phyloP scores from a whole-genome alignment of 2,888 invertebrate genomes.

The Siphlonurus alternatus region DNA sequence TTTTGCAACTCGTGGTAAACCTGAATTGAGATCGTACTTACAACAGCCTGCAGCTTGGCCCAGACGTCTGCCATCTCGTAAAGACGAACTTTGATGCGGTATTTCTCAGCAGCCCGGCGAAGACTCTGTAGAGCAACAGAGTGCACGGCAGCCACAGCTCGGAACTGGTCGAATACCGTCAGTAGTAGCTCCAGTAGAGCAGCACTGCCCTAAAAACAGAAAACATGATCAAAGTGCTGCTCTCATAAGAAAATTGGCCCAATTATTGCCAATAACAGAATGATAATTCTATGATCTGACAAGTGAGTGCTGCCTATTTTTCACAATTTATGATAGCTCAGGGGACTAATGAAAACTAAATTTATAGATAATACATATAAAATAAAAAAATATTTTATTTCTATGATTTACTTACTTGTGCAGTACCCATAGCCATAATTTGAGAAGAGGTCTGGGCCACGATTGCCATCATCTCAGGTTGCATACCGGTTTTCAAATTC shows the following conservation, averaged over 20 bases:
- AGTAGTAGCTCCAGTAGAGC: conserved; percentile 43
- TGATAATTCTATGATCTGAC: no score
- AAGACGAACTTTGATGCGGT: conserved; percentile 34
- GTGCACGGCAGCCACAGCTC: conserved; percentile 64
- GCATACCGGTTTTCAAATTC: neutral
- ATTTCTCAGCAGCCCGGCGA: conserved; percentile 40
- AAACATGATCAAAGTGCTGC: neutral
- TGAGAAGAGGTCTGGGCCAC: neutral
- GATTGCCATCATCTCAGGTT: neutral
- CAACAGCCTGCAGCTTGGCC: conserved; percentile 78
- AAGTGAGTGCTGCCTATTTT: no score
- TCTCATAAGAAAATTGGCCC: no score
- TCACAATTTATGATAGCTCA: no score
- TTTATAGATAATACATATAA: no score
- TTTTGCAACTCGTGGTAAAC: no score
- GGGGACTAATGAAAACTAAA: no score
- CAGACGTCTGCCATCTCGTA: conserved; percentile 70
- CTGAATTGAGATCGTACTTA: no score
- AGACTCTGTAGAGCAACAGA: conserved; percentile 44
- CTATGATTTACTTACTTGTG: neutral
- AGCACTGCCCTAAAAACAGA: neutral
- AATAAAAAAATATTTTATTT: no score
- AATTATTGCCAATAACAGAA: no score
- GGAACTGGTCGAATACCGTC: conserved; percentile 65
- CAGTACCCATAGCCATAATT: neutral